Percentiles rank a stretch among this genome's conserved stretches.
phyloP scores from a whole-genome alignment of 2,888 invertebrate species.

The Pemphredon lugubris region DNA sequence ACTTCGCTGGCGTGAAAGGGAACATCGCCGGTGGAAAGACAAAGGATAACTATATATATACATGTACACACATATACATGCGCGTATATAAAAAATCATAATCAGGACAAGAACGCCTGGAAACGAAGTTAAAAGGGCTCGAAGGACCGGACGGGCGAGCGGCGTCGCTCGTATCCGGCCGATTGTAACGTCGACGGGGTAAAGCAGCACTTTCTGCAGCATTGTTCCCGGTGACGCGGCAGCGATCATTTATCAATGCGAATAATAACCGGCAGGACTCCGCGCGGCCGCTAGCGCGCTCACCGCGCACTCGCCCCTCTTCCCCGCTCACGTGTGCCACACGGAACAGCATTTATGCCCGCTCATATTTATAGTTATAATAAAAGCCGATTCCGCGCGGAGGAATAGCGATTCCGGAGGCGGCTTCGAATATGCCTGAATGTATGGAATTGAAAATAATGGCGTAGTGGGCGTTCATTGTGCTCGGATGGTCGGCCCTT shows the following conservation, averaged over 20 bases:
- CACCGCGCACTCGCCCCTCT: constrained; percentile 1
- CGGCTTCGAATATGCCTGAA: constrained; percentile 60
- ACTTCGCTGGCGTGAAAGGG: constrained; percentile 15
- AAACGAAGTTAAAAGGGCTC: constrained; percentile 35
- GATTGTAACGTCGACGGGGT: constrained; percentile 60
- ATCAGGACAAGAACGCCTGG: constrained; percentile 33
- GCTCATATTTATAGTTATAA: constrained; percentile 38
- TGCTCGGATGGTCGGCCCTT: constrained; percentile 41
- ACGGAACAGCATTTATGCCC: neutral
- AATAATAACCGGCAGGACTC: constrained; percentile 67
- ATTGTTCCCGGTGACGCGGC: constrained; percentile 66
- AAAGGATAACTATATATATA: too few relatives aligned
- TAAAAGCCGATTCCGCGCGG: constrained; percentile 49
- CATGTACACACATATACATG: too few relatives aligned
- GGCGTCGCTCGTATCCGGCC: constrained; percentile 63
- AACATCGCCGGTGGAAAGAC: constrained; percentile 14
- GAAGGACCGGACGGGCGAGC: constrained; percentile 29
- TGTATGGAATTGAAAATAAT: constrained; percentile 68
- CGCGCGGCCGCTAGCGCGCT: constrained; percentile 37
- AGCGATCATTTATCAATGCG: constrained; percentile 72
- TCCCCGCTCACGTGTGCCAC: too few relatives aligned
- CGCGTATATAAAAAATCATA: constrained; percentile 29
- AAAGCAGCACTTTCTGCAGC: constrained; percentile 40
- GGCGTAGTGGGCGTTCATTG: constrained; percentile 55
- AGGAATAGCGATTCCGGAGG: constrained; percentile 58